Conservation (phyloP, 2,888 invertebrate genomes). For the Vesta saturnalis region DNA sequence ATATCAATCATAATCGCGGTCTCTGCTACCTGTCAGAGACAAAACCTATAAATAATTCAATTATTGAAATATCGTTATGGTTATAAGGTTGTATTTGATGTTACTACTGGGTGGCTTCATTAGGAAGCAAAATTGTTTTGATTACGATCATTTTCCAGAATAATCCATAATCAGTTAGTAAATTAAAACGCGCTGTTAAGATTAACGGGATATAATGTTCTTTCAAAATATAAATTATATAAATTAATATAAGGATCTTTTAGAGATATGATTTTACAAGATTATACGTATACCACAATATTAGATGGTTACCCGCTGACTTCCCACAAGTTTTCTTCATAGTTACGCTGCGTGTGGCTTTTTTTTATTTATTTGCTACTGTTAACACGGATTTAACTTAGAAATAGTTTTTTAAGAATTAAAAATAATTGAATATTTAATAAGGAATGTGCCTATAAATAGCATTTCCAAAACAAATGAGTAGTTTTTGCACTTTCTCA, state of each 20-base stretch:
- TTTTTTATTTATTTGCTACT: slow-evolving; percentile 16
- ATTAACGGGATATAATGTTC: slow-evolving; percentile 15
- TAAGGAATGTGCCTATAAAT: too few relatives aligned
- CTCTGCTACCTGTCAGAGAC: slow-evolving; percentile 46
- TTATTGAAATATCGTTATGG: slow-evolving; percentile 59
- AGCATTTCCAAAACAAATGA: too few relatives aligned
- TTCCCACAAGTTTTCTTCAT: slow-evolving; percentile 26
- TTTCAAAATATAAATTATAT: slow-evolving; percentile 11
- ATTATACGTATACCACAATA: neutral
- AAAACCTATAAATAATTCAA: slow-evolving; percentile 59
- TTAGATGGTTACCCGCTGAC: slow-evolving; percentile 44
- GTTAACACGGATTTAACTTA: neutral
- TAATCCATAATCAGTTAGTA: slow-evolving; percentile 20
- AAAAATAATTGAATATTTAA: too few relatives aligned
- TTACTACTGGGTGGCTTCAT: slow-evolving; percentile 59
- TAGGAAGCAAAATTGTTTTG: slow-evolving; percentile 50
- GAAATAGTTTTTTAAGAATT: neutral
- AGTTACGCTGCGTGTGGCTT: slow-evolving; percentile 18
- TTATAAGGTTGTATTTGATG: slow-evolving; percentile 26
- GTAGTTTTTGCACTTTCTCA: too few relatives aligned
- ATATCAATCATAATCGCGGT: slow-evolving; percentile 55
- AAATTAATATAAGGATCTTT: slow-evolving; percentile 7
- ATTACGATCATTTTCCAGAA: slow-evolving; percentile 28
- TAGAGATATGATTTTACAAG: slow-evolving; percentile 10
- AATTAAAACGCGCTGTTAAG: slow-evolving; percentile 10